phyloP scores from a whole-genome alignment of 2,888 invertebrate genomes.

The Nowickia ferox region DNA sequence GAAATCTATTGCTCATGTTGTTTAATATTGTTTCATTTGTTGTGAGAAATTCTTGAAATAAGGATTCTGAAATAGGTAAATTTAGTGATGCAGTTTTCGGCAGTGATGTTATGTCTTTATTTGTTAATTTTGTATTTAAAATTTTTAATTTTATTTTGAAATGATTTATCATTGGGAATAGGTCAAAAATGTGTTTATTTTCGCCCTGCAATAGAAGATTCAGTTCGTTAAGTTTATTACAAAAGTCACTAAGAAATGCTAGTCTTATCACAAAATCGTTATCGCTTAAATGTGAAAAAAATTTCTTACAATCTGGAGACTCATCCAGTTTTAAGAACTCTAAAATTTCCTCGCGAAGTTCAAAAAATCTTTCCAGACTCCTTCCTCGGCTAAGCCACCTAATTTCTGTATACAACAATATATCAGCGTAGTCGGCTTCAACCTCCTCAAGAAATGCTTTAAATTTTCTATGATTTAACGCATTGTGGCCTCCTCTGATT shows the following conservation, averaged over 20 bases:
- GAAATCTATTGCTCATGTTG: slow-evolving; percentile 5
- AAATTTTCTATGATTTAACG: no score
- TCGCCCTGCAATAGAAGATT: slow-evolving; percentile 5
- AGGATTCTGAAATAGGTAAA: not conserved
- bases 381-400: not conserved
- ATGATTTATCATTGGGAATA: slow-evolving; percentile 3
- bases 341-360: slow-evolving; percentile 3
- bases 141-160: not conserved
- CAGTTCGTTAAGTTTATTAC: slow-evolving; percentile 2
- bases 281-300: not conserved
- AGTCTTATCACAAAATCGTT: slow-evolving; percentile 5
- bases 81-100: not conserved
- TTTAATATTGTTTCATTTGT: not conserved
- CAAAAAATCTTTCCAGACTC: not conserved
- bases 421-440: no score
- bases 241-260: slow-evolving; percentile 5
- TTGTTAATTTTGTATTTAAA: slow-evolving; percentile 3
- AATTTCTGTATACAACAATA: no score
- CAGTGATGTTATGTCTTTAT: slow-evolving; percentile 3
- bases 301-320: not conserved
- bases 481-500: slow-evolving; percentile 3
- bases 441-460: no score
- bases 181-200: slow-evolving; percentile 5
- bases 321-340: slow-evolving; percentile 1
- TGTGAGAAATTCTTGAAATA: no score